Evolutionary conservation across 2,797 vertebrate genomes (phyloP).

Genomic region (Ctenopoma multispine): DNA sequence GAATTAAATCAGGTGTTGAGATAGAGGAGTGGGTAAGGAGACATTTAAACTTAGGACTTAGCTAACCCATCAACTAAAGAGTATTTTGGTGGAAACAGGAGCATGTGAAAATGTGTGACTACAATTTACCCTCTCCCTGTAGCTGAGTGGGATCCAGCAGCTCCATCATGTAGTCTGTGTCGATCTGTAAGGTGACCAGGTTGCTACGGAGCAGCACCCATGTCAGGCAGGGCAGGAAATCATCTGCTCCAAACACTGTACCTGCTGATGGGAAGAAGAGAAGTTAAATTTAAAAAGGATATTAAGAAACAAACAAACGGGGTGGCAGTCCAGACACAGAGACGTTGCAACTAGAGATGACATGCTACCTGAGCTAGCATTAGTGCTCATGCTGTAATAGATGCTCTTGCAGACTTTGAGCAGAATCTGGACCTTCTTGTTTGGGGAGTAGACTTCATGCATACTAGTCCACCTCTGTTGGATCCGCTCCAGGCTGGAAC

Average conservation of each 20-base stretch:
- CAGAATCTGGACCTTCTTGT: conserved; percentile 88
- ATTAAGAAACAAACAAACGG: neutral
- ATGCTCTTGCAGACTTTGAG: conserved; percentile 90
- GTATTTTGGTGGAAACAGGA: neutral
- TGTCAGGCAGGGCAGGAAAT: conserved; percentile 91
- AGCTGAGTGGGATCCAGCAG: conserved; percentile 90
- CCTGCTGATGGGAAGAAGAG: conserved; percentile 56
- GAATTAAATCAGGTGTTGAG: no score
- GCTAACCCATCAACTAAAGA: no score
- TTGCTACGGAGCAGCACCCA: conserved; percentile 89
- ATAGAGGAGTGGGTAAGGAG: no score
- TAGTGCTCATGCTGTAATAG: conserved; percentile 88
- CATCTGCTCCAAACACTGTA: conserved; percentile 87
- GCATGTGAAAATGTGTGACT: neutral
- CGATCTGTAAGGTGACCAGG: conserved; percentile 85
- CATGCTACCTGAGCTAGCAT: conserved; percentile 72
- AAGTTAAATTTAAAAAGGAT: neutral
- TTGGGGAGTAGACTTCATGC: conserved; percentile 88
- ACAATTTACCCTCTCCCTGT: conserved; percentile 87
- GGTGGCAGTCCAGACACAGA: neutral
- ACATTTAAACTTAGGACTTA: no score
- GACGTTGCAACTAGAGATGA: neutral
- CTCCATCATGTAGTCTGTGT: conserved; percentile 95
- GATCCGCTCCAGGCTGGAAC: conserved; percentile 82
- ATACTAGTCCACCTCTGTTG: conserved; percentile 83